These are phyloP conservation scores for Drosophila kikkawai DNA, from an alignment of 1,140 invertebrate genomes.

Conservation along the genomic window DNA sequence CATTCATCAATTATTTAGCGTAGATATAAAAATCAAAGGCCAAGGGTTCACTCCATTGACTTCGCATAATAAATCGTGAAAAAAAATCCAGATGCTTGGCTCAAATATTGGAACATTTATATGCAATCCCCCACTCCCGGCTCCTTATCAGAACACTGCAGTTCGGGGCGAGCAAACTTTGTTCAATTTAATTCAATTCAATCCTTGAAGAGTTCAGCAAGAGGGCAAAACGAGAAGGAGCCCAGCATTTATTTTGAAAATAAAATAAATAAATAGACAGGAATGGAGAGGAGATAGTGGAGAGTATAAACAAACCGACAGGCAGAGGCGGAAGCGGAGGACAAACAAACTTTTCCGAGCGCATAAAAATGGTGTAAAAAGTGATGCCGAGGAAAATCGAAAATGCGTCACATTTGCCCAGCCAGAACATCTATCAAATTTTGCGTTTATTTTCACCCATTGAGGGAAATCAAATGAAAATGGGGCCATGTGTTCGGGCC, in stretches of 20 bases:
- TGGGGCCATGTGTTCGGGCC: slow-evolving; percentile 26
- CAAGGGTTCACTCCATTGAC: slow-evolving; percentile 23
- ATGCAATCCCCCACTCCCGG: slow-evolving; percentile 13
- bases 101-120: slow-evolving; percentile 42
- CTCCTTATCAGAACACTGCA: slow-evolving; percentile 53
- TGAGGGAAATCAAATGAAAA: slow-evolving; percentile 37
- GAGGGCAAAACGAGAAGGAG: slow-evolving; percentile 28
- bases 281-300: slow-evolving; percentile 38
- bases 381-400: slow-evolving; percentile 54
- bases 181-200: slow-evolving; percentile 71
- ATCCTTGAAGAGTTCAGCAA: slow-evolving; percentile 42
- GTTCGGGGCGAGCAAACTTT: slow-evolving; percentile 36
- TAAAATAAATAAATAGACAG: slow-evolving; percentile 72
- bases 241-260: slow-evolving; percentile 68
- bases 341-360: slow-evolving; percentile 60
- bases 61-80: slow-evolving; percentile 35
- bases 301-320: slow-evolving; percentile 66
- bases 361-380: slow-evolving; percentile 64
- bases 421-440: slow-evolving; percentile 75
- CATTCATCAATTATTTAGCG: slow-evolving; percentile 23
- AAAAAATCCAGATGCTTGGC: slow-evolving; percentile 26
- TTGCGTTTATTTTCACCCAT: slow-evolving; percentile 57
- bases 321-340: slow-evolving; percentile 4
- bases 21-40: slow-evolving; percentile 9
- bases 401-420: slow-evolving; percentile 72